Base-by-base conservation (phyloP, 2,888 invertebrate species). In the Epicampocera succincta region DNA sequence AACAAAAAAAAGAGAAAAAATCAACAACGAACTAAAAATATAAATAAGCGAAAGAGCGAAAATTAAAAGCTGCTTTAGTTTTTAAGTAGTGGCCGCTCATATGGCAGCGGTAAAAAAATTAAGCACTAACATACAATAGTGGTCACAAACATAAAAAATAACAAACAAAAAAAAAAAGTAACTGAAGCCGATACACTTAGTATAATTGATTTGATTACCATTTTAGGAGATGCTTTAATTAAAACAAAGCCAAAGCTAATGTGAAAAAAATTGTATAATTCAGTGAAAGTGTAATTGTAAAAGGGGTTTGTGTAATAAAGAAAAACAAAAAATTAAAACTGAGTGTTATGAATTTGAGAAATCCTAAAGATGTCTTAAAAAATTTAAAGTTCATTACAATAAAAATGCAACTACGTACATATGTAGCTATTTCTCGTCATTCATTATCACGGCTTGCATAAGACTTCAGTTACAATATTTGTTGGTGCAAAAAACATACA, bases 381-480 rank as follows among this genome's bases (percentile, higher is more conserved):
- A 52, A 42, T 2, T 15, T 1, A 19, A 56, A 69, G 6, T 33
- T 3, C 33, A 33, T 33, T 33, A 33, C 33, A 21, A 2, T 29
- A 42, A 21, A 3, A 44, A 61, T 33, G 6, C 12, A 33, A 15
- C 6, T 29, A 25, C 4, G 13, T 33, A n/a, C 6, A 9, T 40
- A 12, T 29, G 13, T 29, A 44, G 15, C 9, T 21, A 3, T 25
- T 66, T 42, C 17, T 12, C 15, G 8, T 40, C 19, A 33, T 50
- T n/a, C 29, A 33, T n/a, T n/a, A n/a, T 60, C 42, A 42, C 44
- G 68, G 17, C 69, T 82, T 82, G 78, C 82, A 78, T 82, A 78
- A 82, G 68, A 66, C 52, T 63, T 56, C 60, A 80, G 76, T 68
- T 63, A 46, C 42, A 72, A 66, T 61, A 11, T 60, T 11, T 61